These are phyloP conservation scores for Urocolius indicus DNA, from an alignment of 2,113 vertebrate genomes.

Conservation along the genomic window DNA sequence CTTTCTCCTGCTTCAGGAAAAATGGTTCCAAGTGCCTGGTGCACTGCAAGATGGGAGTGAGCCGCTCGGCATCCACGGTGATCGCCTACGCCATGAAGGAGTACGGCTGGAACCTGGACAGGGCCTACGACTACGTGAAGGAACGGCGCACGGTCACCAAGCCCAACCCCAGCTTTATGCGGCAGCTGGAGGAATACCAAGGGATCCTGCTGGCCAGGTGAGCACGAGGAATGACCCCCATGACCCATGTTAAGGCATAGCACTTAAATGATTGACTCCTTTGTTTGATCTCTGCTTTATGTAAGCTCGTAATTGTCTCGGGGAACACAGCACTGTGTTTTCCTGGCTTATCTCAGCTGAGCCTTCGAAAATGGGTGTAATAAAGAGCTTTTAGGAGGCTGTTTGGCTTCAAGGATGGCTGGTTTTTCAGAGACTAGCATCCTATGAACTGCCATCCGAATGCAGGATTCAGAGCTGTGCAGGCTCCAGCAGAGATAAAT, in stretches of 20 bases:
- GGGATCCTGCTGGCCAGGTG: constrained; percentile 97
- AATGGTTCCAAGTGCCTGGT: constrained; percentile 95
- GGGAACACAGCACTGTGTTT: background rate
- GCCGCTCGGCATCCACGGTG: constrained; percentile 95
- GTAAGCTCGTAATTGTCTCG: background rate
- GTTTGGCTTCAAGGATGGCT: background rate
- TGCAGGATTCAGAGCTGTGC: constrained; percentile 32
- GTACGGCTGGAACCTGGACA: constrained; percentile 95
- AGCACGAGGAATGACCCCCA: background rate
- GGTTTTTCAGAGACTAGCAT: constrained; percentile 54
- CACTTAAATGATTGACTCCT: background rate
- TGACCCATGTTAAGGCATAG: accelerated
- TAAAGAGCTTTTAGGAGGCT: constrained; percentile 44
- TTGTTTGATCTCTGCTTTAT: accelerated
- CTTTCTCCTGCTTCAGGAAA: constrained; percentile 79
- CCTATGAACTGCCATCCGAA: constrained; percentile 39
- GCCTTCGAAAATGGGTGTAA: background rate
- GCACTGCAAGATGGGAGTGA: constrained; percentile 99
- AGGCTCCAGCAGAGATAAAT: constrained; percentile 58
- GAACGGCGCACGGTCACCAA: constrained; percentile 92
- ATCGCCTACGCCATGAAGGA: constrained; percentile 99
- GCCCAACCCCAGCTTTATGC: constrained; percentile 97
- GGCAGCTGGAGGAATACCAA: constrained; percentile 97
- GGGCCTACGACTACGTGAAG: constrained; percentile 94
- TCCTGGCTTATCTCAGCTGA: background rate